Evolutionary conservation across 2,888 invertebrate genomes (phyloP), one percentile per base, ranked within the genome.

Genomic region (Invenusta paracnida): DNA sequence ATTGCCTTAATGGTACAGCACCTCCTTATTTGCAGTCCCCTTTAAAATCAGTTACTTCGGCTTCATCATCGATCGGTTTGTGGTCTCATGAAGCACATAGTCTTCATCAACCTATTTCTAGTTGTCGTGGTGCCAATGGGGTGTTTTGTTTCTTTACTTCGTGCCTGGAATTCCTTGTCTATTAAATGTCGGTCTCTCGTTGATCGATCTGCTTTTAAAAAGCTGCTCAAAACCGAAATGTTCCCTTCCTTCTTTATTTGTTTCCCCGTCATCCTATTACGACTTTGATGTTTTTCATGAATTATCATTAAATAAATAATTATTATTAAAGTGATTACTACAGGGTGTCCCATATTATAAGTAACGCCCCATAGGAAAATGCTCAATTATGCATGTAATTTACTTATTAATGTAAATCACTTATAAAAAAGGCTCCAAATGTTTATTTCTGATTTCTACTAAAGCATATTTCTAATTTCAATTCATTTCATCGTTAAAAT

Each of bases 21-120:
- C 73, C 73, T 23, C 11, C 11, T 73, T 73, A 73, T 73, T n/a
- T 73, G 27, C 48, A 17, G 17, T 48, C 48, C 48, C 48, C 17
- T 5, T 11, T 48, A 48, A 48, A 48, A 48, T 48, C 17, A 73
- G 73, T 23, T 73, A 17, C 48, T 17, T 48, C 48, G 17, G 48
- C 48, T 48, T 48, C 48, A 48, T 48, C 48, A 48, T 48, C 48
- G 48, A 48, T 48, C 17, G 48, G 73, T 73, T 23, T 73, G 25
- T 73, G 73, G 73, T 73, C 73, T n/a, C 73, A 73, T 23, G 73
- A 73, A 73, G 73, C 73, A 2, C 27, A n/a, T 73, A 2, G 73
- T 73, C 73, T 82, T 29, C 30, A 82, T 82, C 82, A 82, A 82
- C 31, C 82, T 5, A 29, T 82, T 82, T 13, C 82, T 11, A 82